phyloP scores from a whole-genome alignment of 1,140 invertebrate genomes.

The Ooceraea biroi region DNA sequence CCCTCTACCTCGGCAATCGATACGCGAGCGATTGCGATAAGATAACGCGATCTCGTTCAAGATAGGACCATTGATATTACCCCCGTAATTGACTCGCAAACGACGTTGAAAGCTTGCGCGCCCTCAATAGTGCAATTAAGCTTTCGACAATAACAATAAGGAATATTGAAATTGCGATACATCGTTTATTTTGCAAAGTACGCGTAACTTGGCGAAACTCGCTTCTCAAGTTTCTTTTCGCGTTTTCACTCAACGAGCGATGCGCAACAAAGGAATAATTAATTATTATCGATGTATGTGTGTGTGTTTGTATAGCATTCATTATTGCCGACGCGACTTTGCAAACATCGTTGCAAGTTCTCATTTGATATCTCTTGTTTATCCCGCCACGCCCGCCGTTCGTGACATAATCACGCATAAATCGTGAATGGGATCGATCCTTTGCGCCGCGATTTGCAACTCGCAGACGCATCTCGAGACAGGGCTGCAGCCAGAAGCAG shows the following conservation, averaged over 20 bases:
- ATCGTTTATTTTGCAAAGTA: background rate
- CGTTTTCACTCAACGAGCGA: background rate
- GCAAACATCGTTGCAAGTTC: background rate
- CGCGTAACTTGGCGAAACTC: background rate
- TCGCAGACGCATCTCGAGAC: background rate
- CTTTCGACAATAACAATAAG: constrained; percentile 19
- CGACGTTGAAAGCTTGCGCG: constrained; percentile 43
- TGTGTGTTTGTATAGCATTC: too few relatives aligned
- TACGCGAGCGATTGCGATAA: constrained; percentile 62
- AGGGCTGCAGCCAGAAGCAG: background rate
- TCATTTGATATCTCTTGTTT: background rate
- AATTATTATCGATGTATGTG: background rate
- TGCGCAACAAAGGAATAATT: background rate
- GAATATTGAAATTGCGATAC: constrained; percentile 41
- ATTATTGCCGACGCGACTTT: too few relatives aligned
- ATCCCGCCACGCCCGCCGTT: background rate
- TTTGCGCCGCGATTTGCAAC: background rate
- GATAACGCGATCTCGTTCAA: constrained; percentile 47
- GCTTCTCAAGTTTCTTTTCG: background rate
- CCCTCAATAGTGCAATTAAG: constrained; percentile 46
- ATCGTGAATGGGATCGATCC: background rate
- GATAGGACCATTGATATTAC: constrained; percentile 37
- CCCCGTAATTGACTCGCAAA: constrained; percentile 55
- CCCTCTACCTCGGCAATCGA: constrained; percentile 49
- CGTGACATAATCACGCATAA: background rate